Base-by-base conservation (phyloP, 2,113 vertebrate species). In the Oncorhynchus clarkii region DNA sequence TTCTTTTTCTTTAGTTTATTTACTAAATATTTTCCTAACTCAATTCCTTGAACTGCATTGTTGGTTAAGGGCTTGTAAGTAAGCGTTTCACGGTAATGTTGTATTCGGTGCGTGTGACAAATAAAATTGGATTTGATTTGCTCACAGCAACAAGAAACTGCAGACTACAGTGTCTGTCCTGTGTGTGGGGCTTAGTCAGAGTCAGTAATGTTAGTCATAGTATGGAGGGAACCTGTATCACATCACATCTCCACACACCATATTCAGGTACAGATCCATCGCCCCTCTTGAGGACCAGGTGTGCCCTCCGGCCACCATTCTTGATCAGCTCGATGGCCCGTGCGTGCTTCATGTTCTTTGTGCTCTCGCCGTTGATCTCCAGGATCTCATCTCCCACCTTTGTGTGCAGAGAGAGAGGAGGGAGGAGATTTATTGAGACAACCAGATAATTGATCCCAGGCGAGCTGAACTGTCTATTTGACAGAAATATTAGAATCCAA, bases 281-380 rank as follows among this genome's bases (percentile, higher is more conserved):
- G 87, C 97, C 98, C 68, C 97, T 95, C 91, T 98, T 98, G 89
- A 99, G 96, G 93, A 98, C 95, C 39, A 99, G 95, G 85, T 95
- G 95, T 24, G 97, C 97, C 91, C 96, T 93, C 73, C 96, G 94
- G 77, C 96, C 98, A 71, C 98, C 98, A 0, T 95, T 99, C 94
- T 99, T 99, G 91, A 99, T 99, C 87, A 99, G 96, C 93, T 99
- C 98, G 39, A 99, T 99, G 91, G 97, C 98, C 81, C 98, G 96
- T 76, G 98, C 95, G 66, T 99, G 98, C 93, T 97, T 99, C 98
- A 99, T 99, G 89, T 96, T 98, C 92, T 99, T 99, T 89, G 98
- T 99, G 81, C 95, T 97, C 92, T 99, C 98, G 24, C 97, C 97
- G 2, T 99, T 99, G 89, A 99, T 99, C 90, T 99, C 98, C 87